Base-by-base conservation (phyloP, 2,113 vertebrate genomes). In the Ivindomyrus marchei region DNA sequence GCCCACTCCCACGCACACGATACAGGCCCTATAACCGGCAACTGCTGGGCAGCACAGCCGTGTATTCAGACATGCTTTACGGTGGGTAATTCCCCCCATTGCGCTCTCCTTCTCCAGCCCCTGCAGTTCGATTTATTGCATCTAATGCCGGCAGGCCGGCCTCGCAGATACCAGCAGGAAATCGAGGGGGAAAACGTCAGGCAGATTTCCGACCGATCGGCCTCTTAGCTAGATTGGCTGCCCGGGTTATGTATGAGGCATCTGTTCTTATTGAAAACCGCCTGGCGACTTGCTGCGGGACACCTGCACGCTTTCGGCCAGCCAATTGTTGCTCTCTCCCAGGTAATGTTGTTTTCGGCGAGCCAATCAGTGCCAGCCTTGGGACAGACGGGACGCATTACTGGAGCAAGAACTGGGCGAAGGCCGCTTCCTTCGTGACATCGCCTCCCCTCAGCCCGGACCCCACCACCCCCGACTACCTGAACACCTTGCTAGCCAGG, bases 371-470 rank as follows among this genome's bases (percentile, higher is more conserved):
- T 0, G 98, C 98, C 93, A 99, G 98, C 90, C 96, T 99, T 0
- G 98, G 98, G 17, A 99, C 97, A 0, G 98, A 99, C 0, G 98
- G 98, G 87, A 99, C 98, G 0, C 98, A 99, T 94, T 99, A 99
- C 92, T 99, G 98, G 98, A 99, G 98, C 96, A 99, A 99, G 95
- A 99, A 99, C 92, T 99, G 98, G 98, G 98, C 98, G 53, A 99
- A 99, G 92, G 98, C 98, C 0, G 98, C 98, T 0, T 98, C 98
- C 0, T 99, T 98, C 94, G 98, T 99, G 92, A 98, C 97, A 2
- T 99, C 98, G 3, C 98, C 98, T 0, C 98, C 98, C 8, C 97
- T 99, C 89, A 99, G 98, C 93, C 98, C 98, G 2, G 98, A 99
- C 91, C 98, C 98, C 9, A 99, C 98, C 70, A 99, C 98, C 56